Evolutionary conservation across 2,888 invertebrate species (phyloP).

Genomic region (Orthosia cruda): DNA sequence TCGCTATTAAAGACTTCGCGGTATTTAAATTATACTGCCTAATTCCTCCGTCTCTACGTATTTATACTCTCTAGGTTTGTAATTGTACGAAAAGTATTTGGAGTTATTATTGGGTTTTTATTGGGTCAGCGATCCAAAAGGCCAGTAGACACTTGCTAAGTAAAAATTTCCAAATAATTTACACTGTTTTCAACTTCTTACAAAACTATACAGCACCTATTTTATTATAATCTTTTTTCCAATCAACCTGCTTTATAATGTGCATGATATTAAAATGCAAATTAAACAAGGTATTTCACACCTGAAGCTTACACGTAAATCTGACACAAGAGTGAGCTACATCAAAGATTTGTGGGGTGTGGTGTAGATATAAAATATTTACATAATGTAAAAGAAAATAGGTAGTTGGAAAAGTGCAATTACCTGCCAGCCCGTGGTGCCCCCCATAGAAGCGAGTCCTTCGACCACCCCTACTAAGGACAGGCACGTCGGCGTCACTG

Average conservation of each 20-base stretch:
- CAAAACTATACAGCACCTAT: neutral
- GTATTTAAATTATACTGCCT: conserved; percentile 11
- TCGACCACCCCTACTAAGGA: conserved; percentile 95
- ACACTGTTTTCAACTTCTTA: neutral
- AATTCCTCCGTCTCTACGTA: neutral
- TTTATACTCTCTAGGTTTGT: neutral
- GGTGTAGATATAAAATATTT: conserved; percentile 19
- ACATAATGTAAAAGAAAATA: conserved; percentile 4
- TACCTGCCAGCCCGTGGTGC: conserved; percentile 85
- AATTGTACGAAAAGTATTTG: no score
- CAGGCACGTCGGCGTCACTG: conserved; percentile 95
- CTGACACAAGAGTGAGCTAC: conserved; percentile 33
- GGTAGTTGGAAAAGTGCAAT: conserved; percentile 25
- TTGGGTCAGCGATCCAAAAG: neutral
- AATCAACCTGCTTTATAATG: neutral
- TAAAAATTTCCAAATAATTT: neutral
- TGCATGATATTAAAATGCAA: conserved; percentile 32
- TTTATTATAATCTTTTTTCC: no score
- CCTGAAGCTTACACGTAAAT: conserved; percentile 46
- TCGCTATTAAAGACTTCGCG: neutral
- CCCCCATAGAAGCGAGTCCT: conserved; percentile 89
- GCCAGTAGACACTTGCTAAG: neutral
- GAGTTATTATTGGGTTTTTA: neutral
- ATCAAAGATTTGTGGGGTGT: conserved; percentile 40
- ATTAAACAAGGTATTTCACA: conserved; percentile 29